Conservation (phyloP, 2,888 invertebrate genomes). For the Pocota personata region DNA sequence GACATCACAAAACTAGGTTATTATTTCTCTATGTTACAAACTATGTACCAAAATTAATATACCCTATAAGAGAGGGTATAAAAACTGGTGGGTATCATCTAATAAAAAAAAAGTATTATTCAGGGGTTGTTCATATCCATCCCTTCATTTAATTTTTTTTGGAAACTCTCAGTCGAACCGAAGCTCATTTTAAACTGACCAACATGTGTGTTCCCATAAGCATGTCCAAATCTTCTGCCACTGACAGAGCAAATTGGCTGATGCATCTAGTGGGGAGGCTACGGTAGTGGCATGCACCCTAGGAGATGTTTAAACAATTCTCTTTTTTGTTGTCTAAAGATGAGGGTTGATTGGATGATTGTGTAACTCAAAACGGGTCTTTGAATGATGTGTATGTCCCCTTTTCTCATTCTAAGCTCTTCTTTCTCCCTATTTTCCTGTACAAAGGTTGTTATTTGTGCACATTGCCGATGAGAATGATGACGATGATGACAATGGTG, state of each 20-base stretch:
- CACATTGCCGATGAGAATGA: constrained; percentile 4
- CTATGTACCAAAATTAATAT: too few species aligned
- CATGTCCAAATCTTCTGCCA: neutral
- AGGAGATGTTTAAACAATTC: constrained; percentile 35
- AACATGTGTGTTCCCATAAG: constrained; percentile 7
- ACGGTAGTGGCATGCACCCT: constrained; percentile 12
- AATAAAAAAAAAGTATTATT: neutral
- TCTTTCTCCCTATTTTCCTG: neutral
- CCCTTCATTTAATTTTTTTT: constrained; percentile 49
- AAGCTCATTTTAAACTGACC: neutral
- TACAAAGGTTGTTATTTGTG: constrained; percentile 11
- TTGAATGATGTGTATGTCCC: neutral
- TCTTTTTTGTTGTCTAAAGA: neutral
- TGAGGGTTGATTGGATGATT: constrained; percentile 50
- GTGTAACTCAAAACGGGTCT: constrained; percentile 62
- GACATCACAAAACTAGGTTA: too few species aligned
- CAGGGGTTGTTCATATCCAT: constrained; percentile 31
- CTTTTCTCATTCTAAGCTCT: neutral
- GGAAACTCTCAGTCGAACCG: constrained; percentile 37
- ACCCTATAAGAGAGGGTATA: too few species aligned
- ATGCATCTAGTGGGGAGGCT: neutral
- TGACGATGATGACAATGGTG: constrained; percentile 14
- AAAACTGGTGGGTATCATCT: neutral
- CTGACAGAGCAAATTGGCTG: constrained; percentile 4
- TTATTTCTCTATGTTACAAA: too few species aligned